Evolutionary conservation across 2,113 vertebrate species (phyloP).

Genomic region (Nycticorax nycticorax): DNA sequence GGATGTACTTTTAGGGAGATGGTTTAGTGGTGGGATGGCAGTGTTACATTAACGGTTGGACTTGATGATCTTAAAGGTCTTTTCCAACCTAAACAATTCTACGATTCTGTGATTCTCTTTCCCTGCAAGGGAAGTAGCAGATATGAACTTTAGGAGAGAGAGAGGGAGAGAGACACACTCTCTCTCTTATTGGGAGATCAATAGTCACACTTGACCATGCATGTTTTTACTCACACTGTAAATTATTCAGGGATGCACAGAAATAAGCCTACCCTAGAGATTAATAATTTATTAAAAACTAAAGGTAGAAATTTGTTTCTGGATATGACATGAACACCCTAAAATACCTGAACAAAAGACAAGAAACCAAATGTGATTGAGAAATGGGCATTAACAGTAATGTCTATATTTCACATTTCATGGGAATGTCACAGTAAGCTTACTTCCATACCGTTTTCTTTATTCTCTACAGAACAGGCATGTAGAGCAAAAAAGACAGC

Average conservation of each 20-base stretch:
- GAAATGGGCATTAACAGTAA: neutral
- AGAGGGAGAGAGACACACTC: neutral
- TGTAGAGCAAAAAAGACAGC: neutral
- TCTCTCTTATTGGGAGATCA: neutral
- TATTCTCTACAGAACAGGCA: neutral
- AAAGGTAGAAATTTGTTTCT: neutral
- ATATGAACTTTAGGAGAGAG: neutral
- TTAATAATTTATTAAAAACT: neutral
- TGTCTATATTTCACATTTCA: neutral
- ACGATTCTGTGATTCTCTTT: neutral
- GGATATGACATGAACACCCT: neutral
- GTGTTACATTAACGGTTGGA: no score
- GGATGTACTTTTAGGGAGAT: neutral
- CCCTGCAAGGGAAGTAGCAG: neutral
- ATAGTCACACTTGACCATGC: neutral
- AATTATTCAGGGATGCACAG: neutral
- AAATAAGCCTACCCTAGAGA: neutral
- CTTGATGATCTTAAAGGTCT: no score
- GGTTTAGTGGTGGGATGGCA: no score
- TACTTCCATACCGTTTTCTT: neutral
- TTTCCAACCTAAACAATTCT: no score
- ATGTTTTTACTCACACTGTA: neutral
- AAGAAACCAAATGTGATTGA: neutral
- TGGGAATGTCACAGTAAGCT: neutral
- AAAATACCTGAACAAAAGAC: neutral